Evolutionary conservation across 1,140 invertebrate species (phyloP).

Genomic region (Papilio helenus): DNA sequence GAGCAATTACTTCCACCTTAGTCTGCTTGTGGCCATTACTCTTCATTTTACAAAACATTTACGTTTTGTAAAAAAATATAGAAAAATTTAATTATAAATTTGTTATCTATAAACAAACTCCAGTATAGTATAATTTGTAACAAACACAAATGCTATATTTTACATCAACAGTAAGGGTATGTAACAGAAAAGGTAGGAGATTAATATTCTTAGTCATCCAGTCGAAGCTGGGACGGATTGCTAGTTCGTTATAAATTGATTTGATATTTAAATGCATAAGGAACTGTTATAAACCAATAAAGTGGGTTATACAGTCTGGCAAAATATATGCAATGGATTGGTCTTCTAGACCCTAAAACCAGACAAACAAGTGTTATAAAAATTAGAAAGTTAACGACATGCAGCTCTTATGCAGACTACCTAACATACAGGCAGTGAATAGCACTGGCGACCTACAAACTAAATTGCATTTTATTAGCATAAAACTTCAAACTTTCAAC

Average conservation of each 20-base stretch:
- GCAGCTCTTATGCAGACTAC: conserved; percentile 74
- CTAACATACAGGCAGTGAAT: conserved; percentile 54
- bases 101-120: neutral
- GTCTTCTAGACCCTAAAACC: conserved; percentile 75
- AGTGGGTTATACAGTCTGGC: neutral
- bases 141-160: neutral
- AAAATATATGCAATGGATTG: conserved; percentile 42
- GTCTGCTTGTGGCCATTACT: too few relatives aligned
- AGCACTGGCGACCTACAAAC: conserved; percentile 74
- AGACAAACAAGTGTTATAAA: conserved; percentile 73
- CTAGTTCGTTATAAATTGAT: too few relatives aligned
- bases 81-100: neutral
- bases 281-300: neutral
- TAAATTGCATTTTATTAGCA: conserved; percentile 81
- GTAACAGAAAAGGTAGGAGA: too few relatives aligned
- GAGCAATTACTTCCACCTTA: too few relatives aligned
- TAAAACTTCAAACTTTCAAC: conserved; percentile 69
- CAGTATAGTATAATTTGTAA: neutral
- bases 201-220: too few relatives aligned
- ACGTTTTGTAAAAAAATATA: too few relatives aligned
- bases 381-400: conserved; percentile 80
- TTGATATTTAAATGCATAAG: neutral
- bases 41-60: too few relatives aligned
- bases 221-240: too few relatives aligned
- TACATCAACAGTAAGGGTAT: too few relatives aligned